A percentile compares a stretch with the other conserved stretches of the same genome.
These are phyloP conservation scores for Balanococcus diminutus DNA, from an alignment of 2,888 invertebrate genomes.

Conservation along the genomic window DNA sequence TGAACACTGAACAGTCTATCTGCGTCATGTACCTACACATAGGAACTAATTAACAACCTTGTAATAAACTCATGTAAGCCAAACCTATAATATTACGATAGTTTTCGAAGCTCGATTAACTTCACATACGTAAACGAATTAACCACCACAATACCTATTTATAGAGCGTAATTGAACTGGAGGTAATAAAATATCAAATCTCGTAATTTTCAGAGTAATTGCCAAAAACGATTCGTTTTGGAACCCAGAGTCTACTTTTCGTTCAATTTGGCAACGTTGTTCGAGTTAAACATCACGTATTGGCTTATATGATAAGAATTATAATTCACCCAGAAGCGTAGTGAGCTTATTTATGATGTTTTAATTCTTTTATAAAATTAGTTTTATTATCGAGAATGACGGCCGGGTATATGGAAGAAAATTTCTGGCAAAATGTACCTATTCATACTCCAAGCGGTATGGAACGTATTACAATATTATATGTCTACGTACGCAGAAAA, in stretches of 20 bases:
- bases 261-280: not conserved
- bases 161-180: conserved; percentile 15
- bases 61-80: not conserved
- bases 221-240: not conserved
- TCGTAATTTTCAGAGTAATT: not conserved
- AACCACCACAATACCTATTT: not conserved
- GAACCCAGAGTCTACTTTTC: not conserved
- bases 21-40: not conserved
- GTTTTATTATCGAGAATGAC: not conserved
- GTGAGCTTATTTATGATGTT: not conserved
- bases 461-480: not conserved
- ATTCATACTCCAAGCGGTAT: not conserved
- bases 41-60: conserved; percentile 11
- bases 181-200: conserved; percentile 5
- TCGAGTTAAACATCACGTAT: not conserved
- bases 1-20: not conserved
- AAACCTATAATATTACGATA: conserved; percentile 5
- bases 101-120: not conserved
- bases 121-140: not conserved
- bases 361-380: not conserved
- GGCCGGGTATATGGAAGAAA: not conserved
- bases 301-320: conserved; percentile 1
- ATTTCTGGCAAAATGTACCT: not conserved
- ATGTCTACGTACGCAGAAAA: not conserved
- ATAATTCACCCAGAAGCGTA: not conserved